Conservation (phyloP, 35 echinoderm and acorn worm genomes). For the Ophioderma brevispina region DNA sequence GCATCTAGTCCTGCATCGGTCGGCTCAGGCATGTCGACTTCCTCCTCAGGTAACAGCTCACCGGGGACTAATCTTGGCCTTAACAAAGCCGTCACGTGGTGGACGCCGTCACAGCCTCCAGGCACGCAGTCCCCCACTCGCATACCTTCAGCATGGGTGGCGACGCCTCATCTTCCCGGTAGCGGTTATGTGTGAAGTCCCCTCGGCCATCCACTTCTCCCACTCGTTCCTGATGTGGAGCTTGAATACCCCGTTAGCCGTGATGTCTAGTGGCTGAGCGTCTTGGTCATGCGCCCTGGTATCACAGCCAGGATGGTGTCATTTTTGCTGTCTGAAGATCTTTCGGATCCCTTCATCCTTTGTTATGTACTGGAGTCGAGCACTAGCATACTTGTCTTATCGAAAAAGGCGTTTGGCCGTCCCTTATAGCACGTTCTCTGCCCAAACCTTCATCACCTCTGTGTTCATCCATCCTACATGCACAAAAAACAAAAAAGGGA, state of each 20-base stretch:
- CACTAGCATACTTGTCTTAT: not conserved
- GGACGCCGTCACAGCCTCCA: too few species aligned
- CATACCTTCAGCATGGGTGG: too few species aligned
- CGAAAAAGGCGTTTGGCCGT: not conserved
- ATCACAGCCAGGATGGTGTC: not conserved
- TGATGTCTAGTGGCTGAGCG: slow-evolving; percentile 2
- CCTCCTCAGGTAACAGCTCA: too few species aligned
- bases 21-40: too few species aligned
- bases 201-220: not conserved
- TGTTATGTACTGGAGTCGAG: not conserved
- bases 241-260: not conserved
- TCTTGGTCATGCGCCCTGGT: not conserved
- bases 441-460: not conserved
- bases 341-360: not conserved
- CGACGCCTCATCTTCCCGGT: too few species aligned
- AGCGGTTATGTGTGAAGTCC: too few species aligned
- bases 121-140: too few species aligned
- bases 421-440: not conserved
- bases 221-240: not conserved
- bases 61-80: too few species aligned
- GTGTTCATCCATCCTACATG: not conserved
- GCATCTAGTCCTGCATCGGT: too few species aligned
- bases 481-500: too few species aligned
- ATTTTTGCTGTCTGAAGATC: not conserved
- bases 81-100: too few species aligned